Evolutionary conservation across 92 coral and sea anemone genomes (phyloP), one percentile per base, ranked within the genome.

Genomic region (Chrysogorgia sp.): DNA sequence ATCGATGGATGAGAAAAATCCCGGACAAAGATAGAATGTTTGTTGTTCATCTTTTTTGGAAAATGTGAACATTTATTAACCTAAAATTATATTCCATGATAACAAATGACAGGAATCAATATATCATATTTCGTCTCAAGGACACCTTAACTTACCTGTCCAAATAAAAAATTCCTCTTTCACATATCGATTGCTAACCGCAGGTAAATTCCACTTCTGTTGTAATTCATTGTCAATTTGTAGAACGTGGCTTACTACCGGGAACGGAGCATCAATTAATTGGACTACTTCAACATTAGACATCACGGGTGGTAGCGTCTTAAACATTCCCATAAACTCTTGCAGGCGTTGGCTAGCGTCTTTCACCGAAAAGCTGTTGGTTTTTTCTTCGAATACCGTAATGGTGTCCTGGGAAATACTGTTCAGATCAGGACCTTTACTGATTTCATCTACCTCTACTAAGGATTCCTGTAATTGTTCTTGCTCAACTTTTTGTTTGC

Each of bases 221-320:
- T 25, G 10, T 2, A 10, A 21, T 25, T 19, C 76, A 25, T 45
- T 48, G 14, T 71, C 63, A 15, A 21, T 17, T 37, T 71, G 78
- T 31, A 14, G 63, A 52, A 71, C 78, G 34, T 71, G 78, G 63
- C 63, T 71, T 13, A 71, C 31, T 53, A 28, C 52, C 2, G 78
- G 78, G 33, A 71, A 71, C 32, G 78, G 78, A 15, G 78, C 78
- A 25, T 71, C 78, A 0, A 71, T 34, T n/a, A 50, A 55, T 32
- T 91, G 87, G 1, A 91, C 96, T 87, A 91, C 90, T 33, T 87
- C 92, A 43, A 87, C 89, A 30, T 88, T 67, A 2, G 92, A 82
- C 49, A 77, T 86, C 29, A 72, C 67, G 19, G 96, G 92, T 28
- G 90, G 92, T n/a, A n/a, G n/a, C 37, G 41, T 47, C 45, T 52